A percentile compares a stretch with the other conserved stretches of the same genome.
Conservation (phyloP, 1,140 invertebrate genomes). For the Drosophila kohkoa region DNA sequence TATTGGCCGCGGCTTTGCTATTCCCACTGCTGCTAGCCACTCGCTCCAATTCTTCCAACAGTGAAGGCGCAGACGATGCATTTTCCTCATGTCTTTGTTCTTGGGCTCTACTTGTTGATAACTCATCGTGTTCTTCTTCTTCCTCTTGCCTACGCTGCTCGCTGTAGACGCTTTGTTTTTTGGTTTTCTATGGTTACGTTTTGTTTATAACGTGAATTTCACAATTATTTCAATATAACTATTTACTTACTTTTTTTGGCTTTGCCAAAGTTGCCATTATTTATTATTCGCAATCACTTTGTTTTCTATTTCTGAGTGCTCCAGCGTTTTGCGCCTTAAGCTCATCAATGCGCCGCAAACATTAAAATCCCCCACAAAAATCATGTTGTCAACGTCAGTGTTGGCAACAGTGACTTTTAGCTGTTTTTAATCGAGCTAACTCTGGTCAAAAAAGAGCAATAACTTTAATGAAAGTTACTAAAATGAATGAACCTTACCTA, state of each 20-base stretch:
- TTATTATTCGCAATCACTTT: slow-evolving; percentile 10
- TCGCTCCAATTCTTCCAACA: slow-evolving; percentile 66
- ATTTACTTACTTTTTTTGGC: slow-evolving; percentile 67
- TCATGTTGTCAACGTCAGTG: slow-evolving; percentile 15
- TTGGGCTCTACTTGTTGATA: slow-evolving; percentile 69
- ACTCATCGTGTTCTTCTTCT: slow-evolving; percentile 58
- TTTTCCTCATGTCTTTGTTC: slow-evolving; percentile 59
- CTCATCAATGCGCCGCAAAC: slow-evolving; percentile 26
- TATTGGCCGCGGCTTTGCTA: slow-evolving; percentile 28
- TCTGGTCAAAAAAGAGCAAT: too few species aligned
- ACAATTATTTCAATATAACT: neutral
- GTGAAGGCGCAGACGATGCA: slow-evolving; percentile 49
- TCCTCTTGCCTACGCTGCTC: slow-evolving; percentile 17
- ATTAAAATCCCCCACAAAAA: slow-evolving; percentile 61
- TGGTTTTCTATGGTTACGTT: slow-evolving; percentile 56
- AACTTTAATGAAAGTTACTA: too few species aligned
- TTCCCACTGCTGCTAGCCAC: slow-evolving; percentile 59
- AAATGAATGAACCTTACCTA: neutral
- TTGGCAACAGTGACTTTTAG: slow-evolving; percentile 3
- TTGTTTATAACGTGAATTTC: neutral
- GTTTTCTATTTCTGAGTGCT: slow-evolving; percentile 1
- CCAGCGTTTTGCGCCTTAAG: slow-evolving; percentile 24
- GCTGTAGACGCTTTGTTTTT: slow-evolving; percentile 31
- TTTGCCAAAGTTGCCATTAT: slow-evolving; percentile 77
- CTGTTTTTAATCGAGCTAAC: slow-evolving; percentile 5